Conservation (phyloP, 2,888 invertebrate genomes). For the Eulithis testata region DNA sequence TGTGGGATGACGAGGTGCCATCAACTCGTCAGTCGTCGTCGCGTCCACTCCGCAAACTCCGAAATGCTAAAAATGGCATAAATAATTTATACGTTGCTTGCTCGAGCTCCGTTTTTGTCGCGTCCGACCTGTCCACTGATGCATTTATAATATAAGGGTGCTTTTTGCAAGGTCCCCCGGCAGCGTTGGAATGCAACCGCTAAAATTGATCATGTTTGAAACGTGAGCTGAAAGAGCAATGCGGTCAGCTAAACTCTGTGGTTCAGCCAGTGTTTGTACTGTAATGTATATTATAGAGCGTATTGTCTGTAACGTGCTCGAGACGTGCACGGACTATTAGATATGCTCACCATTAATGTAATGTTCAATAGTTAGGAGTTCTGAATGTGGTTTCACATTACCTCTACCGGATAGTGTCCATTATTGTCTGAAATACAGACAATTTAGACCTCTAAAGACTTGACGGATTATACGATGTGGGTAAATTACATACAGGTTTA, state of each 20-base stretch:
- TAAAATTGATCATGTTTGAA: constrained; percentile 83
- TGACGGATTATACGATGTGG: neutral
- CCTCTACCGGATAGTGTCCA: neutral
- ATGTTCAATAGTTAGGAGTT: constrained; percentile 30
- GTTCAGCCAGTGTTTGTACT: constrained; percentile 45
- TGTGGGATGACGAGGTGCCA: constrained; percentile 49
- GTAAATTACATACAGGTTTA: no score
- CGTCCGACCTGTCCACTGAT: constrained; percentile 82
- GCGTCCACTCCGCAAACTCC: constrained; percentile 67
- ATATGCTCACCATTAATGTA: constrained; percentile 41
- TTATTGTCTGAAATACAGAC: constrained; percentile 21
- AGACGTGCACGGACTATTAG: constrained; percentile 51
- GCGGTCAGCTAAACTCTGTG: constrained; percentile 44
- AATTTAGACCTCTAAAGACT: neutral
- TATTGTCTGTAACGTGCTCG: constrained; percentile 35
- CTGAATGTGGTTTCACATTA: constrained; percentile 26
- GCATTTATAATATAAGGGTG: constrained; percentile 85
- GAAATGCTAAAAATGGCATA: constrained; percentile 85
- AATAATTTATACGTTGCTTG: constrained; percentile 82
- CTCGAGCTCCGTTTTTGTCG: constrained; percentile 78
- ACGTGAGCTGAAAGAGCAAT: constrained; percentile 79
- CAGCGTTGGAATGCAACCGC: constrained; percentile 81
- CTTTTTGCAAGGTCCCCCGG: constrained; percentile 79
- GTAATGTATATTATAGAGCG: constrained; percentile 33
- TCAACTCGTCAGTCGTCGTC: constrained; percentile 55